Conservation (phyloP, 1,140 invertebrate species). For the Delia radicum region DNA sequence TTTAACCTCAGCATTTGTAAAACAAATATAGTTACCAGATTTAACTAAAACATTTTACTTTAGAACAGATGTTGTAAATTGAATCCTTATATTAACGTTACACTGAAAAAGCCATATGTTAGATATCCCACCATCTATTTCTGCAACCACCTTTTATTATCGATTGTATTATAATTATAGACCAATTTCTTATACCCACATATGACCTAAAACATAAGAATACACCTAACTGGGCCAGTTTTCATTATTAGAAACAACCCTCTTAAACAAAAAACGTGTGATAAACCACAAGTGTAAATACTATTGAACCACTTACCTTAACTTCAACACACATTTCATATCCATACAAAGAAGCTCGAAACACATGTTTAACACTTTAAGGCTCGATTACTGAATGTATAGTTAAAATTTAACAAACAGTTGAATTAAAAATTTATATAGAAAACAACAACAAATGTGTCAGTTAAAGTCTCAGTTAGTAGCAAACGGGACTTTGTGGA, state of each 20-base stretch:
- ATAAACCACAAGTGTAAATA: conserved; percentile 22
- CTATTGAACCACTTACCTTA: not conserved
- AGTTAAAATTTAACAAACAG: no score
- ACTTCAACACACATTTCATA: not conserved
- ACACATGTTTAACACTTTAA: not conserved
- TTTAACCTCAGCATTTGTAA: no score
- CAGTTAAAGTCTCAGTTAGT: no score
- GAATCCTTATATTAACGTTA: not conserved
- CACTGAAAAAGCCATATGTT: not conserved
- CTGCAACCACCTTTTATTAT: conserved; percentile 5
- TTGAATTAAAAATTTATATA: no score
- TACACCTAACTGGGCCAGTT: no score
- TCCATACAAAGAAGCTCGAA: no score
- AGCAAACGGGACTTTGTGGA: no score
- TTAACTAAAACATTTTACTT: no score
- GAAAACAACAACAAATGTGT: no score
- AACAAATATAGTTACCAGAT: no score
- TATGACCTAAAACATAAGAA: not conserved
- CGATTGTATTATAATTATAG: conserved; percentile 7
- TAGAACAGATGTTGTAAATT: no score
- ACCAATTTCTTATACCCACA: conserved; percentile 5
- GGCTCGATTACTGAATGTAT: no score
- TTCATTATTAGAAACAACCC: not conserved
- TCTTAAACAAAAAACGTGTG: not conserved
- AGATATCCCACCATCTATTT: not conserved